Evolutionary conservation across 2,888 invertebrate species (phyloP).

Genomic region (Trachelus troglodyta): DNA sequence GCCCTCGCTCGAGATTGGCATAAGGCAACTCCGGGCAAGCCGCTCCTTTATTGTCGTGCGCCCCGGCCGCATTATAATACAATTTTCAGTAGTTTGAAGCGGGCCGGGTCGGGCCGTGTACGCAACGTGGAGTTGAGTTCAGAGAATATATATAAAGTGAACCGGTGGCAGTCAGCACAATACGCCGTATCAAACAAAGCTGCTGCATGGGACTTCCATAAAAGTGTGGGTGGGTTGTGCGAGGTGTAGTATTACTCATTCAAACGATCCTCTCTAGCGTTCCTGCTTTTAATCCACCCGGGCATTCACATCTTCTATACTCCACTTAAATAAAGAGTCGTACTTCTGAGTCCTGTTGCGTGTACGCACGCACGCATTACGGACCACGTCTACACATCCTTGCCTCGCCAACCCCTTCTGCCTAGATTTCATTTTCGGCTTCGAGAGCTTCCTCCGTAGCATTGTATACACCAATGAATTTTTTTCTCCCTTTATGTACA

Average conservation of each 20-base stretch:
- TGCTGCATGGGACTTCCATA: constrained; percentile 54
- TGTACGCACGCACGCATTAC: constrained; percentile 25
- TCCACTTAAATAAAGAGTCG: constrained; percentile 58
- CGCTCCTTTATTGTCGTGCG: constrained; percentile 56
- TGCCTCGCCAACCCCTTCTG: constrained; percentile 43
- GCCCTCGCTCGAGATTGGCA: constrained; percentile 61
- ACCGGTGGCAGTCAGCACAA: constrained; percentile 63
- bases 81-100: constrained; percentile 55
- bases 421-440: constrained; percentile 48
- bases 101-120: constrained; percentile 25
- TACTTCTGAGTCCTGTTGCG: constrained; percentile 42
- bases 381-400: background rate
- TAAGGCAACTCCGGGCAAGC: constrained; percentile 61
- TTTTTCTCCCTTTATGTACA: constrained; percentile 39
- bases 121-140: constrained; percentile 14
- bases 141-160: constrained; percentile 48
- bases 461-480: constrained; percentile 14
- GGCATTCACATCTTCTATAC: constrained; percentile 60
- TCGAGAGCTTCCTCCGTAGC: constrained; percentile 37
- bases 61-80: constrained; percentile 59
- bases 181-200: constrained; percentile 65
- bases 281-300: constrained; percentile 59
- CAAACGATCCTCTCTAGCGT: constrained; percentile 59
- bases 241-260: constrained; percentile 67
- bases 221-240: constrained; percentile 62